These are phyloP conservation scores for Tanytarsus gracilentus DNA, from an alignment of 2,888 invertebrate genomes.

Conservation along the genomic window DNA sequence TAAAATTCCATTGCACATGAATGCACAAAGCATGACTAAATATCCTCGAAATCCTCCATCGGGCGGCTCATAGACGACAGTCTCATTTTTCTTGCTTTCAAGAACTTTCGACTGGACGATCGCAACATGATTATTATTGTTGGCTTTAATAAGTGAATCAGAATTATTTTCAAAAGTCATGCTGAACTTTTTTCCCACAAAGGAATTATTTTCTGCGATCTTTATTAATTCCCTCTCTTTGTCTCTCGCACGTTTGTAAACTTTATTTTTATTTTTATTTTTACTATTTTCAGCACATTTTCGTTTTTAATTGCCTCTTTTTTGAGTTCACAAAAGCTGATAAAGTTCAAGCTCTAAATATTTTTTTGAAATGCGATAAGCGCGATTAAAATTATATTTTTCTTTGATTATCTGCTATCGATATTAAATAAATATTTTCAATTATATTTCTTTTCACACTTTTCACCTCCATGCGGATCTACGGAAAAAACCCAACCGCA, in stretches of 20 bases:
- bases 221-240: not conserved
- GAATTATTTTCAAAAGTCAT: slow-evolving; percentile 13
- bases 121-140: slow-evolving; percentile 20
- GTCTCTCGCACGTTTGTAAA: not conserved
- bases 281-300: not conserved
- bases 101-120: not conserved
- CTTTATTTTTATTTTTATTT: not conserved
- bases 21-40: slow-evolving; percentile 73
- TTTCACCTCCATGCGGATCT: too few species aligned
- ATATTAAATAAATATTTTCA: too few species aligned
- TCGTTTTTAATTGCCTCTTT: not conserved
- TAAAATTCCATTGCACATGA: slow-evolving; percentile 80
- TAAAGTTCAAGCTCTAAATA: too few species aligned
- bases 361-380: too few species aligned
- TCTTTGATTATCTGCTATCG: too few species aligned
- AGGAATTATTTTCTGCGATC: too few species aligned
- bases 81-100: not conserved
- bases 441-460: too few species aligned
- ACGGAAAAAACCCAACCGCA: too few species aligned
- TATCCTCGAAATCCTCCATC: slow-evolving; percentile 75
- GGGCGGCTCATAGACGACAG: slow-evolving; percentile 46
- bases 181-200: not conserved
- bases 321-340: too few species aligned
- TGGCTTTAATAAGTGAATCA: slow-evolving; percentile 1
- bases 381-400: too few species aligned